phyloP scores from a whole-genome alignment of 2,888 invertebrate species.

The Cetonia aurata region DNA sequence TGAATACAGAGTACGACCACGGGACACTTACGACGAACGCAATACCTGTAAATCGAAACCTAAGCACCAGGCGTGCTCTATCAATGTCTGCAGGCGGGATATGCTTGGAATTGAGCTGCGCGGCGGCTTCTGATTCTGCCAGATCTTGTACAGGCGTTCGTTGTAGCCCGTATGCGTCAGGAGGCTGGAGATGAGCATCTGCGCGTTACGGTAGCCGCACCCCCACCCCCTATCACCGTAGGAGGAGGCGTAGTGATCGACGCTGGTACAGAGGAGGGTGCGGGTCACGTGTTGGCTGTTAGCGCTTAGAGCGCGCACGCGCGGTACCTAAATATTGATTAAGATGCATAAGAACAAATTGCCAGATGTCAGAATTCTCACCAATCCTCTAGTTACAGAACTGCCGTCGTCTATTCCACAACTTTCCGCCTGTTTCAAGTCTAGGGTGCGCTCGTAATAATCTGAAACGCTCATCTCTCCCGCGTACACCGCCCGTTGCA shows the following conservation, averaged over 20 bases:
- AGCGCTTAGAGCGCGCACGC: slow-evolving; percentile 68
- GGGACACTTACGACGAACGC: slow-evolving; percentile 13
- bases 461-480: slow-evolving; percentile 89
- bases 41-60: slow-evolving; percentile 83
- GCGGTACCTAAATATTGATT: slow-evolving; percentile 63
- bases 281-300: slow-evolving; percentile 75
- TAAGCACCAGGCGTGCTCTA: slow-evolving; percentile 85
- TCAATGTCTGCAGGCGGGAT: slow-evolving; percentile 84
- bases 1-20: neutral
- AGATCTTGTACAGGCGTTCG: slow-evolving; percentile 69
- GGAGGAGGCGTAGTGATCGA: slow-evolving; percentile 89
- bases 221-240: slow-evolving; percentile 94
- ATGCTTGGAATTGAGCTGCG: slow-evolving; percentile 85
- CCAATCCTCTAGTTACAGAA: slow-evolving; percentile 82
- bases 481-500: slow-evolving; percentile 86
- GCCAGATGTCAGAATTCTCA: slow-evolving; percentile 50
- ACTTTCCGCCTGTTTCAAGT: slow-evolving; percentile 80
- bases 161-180: slow-evolving; percentile 78
- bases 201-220: slow-evolving; percentile 92
- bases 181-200: slow-evolving; percentile 90
- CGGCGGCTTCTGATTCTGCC: slow-evolving; percentile 68
- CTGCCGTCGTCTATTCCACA: slow-evolving; percentile 86
- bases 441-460: slow-evolving; percentile 85
- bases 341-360: slow-evolving; percentile 11
- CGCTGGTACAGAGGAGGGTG: slow-evolving; percentile 82